Conservation (phyloP, 2,113 vertebrate species). For the Brachyistius frenatus region DNA sequence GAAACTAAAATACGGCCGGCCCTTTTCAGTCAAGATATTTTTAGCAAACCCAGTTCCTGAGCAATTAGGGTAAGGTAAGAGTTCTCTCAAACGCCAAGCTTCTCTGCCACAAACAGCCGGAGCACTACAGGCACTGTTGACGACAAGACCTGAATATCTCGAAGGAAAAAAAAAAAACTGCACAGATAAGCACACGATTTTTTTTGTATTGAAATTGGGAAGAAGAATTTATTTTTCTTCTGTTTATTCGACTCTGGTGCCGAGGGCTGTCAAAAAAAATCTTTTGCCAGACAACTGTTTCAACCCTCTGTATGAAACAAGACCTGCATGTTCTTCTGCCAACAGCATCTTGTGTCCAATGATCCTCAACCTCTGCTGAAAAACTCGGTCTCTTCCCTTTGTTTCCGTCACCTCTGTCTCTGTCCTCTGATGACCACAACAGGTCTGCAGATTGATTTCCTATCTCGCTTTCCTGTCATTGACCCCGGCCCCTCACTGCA, state of each 20-base stretch:
- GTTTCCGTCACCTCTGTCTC: conserved; percentile 42
- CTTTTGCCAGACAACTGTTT: background rate
- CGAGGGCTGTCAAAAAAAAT: conserved; percentile 12
- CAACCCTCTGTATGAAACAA: background rate
- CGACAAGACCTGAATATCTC: background rate
- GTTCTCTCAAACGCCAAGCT: conserved; percentile 30
- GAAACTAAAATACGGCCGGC: conserved; percentile 55
- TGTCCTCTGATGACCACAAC: conserved; percentile 47
- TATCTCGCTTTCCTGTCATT: conserved; percentile 61
- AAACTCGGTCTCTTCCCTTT: background rate
- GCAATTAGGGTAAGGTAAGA: conserved; percentile 45
- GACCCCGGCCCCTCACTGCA: conserved; percentile 45
- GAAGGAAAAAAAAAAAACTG: conserved; percentile 6
- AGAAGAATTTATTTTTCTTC: conserved; percentile 39
- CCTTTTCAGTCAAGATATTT: conserved; percentile 65
- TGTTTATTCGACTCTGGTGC: conserved; percentile 8
- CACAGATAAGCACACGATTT: background rate
- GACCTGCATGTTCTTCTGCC: background rate
- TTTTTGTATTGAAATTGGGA: conserved; percentile 22
- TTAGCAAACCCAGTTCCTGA: conserved; percentile 63
- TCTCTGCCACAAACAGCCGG: conserved; percentile 5
- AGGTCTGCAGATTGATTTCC: conserved; percentile 70
- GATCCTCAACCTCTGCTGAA: background rate
- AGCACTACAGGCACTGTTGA: conserved; percentile 11
- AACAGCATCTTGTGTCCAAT: conserved; percentile 1